Percentiles rank a stretch among this genome's conserved stretches.
Evolutionary conservation across 2,113 vertebrate genomes (phyloP).

Genomic region (Prinia subflava): DNA sequence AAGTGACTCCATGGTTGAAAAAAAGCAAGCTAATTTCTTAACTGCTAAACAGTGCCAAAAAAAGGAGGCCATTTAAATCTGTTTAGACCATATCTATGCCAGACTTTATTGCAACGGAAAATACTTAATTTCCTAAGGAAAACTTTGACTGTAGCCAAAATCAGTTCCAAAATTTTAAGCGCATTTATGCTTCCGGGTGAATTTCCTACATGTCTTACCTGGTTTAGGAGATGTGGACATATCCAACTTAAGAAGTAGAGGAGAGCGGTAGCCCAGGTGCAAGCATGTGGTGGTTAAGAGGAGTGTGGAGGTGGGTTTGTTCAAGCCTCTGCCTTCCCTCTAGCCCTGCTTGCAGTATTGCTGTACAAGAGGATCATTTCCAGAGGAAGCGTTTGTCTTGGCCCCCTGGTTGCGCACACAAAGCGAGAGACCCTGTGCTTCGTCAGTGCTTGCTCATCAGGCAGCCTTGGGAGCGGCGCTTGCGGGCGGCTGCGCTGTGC

Average conservation of each 20-base stretch:
- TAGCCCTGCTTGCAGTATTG: neutral
- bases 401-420: neutral
- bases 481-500: accelerated
- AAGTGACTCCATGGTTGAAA: neutral
- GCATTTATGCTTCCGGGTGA: neutral
- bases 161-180: neutral
- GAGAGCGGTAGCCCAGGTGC: neutral
- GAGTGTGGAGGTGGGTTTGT: neutral
- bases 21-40: neutral
- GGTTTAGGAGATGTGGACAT: neutral
- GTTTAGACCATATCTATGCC: neutral
- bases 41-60: neutral
- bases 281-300: neutral
- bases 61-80: neutral
- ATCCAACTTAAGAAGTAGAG: neutral
- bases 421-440: accelerated
- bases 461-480: neutral
- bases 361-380: neutral
- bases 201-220: neutral
- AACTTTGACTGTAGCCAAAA: neutral
- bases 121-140: neutral
- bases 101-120: neutral
- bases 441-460: neutral
- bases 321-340: neutral
- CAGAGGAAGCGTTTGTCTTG: accelerated